Evolutionary conservation across 2,888 invertebrate genomes (phyloP), one percentile per base, ranked within the genome.

Genomic region (Mimumesa dahlbomi): DNA sequence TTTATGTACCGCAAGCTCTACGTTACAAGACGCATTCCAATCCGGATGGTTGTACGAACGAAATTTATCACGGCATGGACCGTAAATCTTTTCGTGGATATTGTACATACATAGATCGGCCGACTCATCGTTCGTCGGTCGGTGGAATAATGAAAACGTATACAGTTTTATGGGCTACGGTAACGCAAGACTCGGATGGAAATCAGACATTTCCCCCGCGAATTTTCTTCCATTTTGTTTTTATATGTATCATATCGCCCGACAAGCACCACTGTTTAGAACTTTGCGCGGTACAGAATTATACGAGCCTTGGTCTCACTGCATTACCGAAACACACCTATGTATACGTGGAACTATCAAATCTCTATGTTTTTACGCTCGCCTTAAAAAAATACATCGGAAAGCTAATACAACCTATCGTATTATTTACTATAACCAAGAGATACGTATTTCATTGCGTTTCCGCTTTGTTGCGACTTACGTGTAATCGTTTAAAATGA

Each of bases 21-120:
- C n/a, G 29, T 25, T 25, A 14, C 25, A 45, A 48, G 46, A 29
- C 29, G 14, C 46, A 25, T 45, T 48, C 25, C 29, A 14, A 25
- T 29, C 4, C 42, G 19, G n/a, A 6, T 16, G n/a, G 16, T 16
- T 11, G 19, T 42, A 25, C 46, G 46, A 9, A 29, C 13, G 25
- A 25, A 48, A 48, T 48, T 48, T 48, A 48, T 48, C 46, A 25
- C 46, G 46, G 46, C 25, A 14, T n/a, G 13, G 31, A 48, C 14
- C 46, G 46, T 48, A 48, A 48, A 48, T 25, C 46, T 29, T 31
- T 48, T 13, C 13, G n/a, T 29, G 46, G 13, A 29, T 29, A 25
- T 48, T 48, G 13, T 29, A n/a, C n/a, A n/a, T n/a, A n/a, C n/a
- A n/a, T n/a, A 45, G 21, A 45, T n/a, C n/a, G 22, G 6, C 11